These are phyloP conservation scores for Paraescarpia echinospica DNA, from an alignment of 1,140 invertebrate species.

Conservation along the genomic window DNA sequence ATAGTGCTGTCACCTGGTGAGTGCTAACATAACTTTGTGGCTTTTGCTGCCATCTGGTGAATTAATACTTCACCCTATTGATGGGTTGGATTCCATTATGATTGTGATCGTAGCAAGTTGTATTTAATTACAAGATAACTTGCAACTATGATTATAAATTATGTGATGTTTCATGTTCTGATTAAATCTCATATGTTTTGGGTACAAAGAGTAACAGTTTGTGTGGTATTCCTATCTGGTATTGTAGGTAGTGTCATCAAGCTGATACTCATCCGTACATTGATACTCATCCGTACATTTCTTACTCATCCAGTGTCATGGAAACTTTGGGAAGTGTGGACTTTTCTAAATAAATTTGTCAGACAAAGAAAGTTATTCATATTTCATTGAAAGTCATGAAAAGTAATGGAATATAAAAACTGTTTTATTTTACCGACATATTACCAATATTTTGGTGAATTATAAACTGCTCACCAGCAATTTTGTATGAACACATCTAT, in stretches of 20 bases:
- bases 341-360: too few species aligned
- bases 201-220: not conserved
- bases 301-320: too few species aligned
- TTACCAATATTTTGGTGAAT: too few species aligned
- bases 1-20: not conserved
- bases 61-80: not conserved
- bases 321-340: too few species aligned
- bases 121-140: not conserved
- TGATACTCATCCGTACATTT: too few species aligned
- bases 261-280: not conserved
- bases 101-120: not conserved
- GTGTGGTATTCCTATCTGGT: not conserved
- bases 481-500: too few species aligned
- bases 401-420: too few species aligned
- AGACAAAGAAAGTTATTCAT: too few species aligned
- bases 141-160: not conserved
- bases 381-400: too few species aligned
- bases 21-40: not conserved
- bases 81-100: not conserved
- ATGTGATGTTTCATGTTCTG: not conserved
- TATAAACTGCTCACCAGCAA: too few species aligned
- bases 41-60: not conserved
- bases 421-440: too few species aligned
- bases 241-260: not conserved
- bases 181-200: not conserved